Evolutionary conservation across 2,113 vertebrate species (phyloP).

Genomic region (Axis porcinus): DNA sequence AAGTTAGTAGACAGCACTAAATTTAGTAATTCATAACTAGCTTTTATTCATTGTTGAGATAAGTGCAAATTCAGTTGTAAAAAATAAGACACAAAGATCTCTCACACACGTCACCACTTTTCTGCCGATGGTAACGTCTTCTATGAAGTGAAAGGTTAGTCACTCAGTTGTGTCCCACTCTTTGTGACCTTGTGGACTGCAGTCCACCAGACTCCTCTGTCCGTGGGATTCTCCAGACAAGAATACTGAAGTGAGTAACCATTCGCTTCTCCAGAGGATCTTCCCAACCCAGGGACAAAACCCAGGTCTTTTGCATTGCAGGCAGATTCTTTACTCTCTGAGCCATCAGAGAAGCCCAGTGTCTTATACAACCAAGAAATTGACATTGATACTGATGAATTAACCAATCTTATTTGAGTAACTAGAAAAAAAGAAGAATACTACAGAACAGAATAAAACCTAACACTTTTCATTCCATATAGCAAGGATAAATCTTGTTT

Average conservation of each 20-base stretch:
- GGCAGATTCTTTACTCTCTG: neutral
- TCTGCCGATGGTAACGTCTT: neutral
- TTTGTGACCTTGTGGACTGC: neutral
- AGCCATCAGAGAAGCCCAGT: neutral
- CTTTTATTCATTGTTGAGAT: neutral
- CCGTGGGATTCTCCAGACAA: neutral
- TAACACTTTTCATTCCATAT: neutral
- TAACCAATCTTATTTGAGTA: neutral
- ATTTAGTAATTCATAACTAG: neutral
- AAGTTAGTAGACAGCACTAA: neutral
- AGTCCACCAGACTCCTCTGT: neutral
- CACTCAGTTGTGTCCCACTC: neutral
- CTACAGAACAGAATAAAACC: neutral
- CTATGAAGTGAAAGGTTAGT: neutral
- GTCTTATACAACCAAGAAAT: neutral
- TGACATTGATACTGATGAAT: neutral
- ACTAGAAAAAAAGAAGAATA: neutral
- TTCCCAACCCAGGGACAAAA: neutral
- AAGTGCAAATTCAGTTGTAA: neutral
- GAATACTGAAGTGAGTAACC: neutral
- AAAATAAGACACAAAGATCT: neutral
- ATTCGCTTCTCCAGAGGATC: neutral
- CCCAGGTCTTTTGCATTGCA: neutral
- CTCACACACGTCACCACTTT: neutral
- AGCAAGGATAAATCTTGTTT: neutral